Base-by-base conservation (phyloP, 2,797 vertebrate species). In the Iguana delicatissima region DNA sequence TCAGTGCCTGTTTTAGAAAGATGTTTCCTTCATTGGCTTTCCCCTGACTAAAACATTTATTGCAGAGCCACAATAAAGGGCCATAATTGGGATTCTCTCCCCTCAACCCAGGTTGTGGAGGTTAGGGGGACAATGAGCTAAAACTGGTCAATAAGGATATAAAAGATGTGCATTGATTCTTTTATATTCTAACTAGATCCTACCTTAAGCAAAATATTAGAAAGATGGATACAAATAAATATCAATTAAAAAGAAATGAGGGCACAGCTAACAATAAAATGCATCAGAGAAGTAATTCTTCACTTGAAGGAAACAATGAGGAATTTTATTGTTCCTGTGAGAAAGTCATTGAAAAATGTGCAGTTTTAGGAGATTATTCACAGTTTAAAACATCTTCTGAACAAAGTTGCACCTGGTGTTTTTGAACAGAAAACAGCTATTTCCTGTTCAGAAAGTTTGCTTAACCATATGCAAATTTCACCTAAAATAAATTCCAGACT, bases 1-100 rank as follows among this genome's bases (percentile, higher is more conserved):
- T 80, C 24, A 42, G 35, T 55, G 57, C 35, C 86, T 72, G n/a
- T 82, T 89, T 76, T 26, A 87, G 24, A 86, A 52, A 59, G 29
- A 16, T 57, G 55, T 6, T 69, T 22, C 14, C 52, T 81, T 22
- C 6, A 1, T 1, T 32, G 79, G 0, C 0, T 92, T 72, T 59
- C 2, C 80, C 88, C 83, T 4, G 9, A 87, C 24, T 64, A 55
- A 86, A 42, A 76, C 57, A 76, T 35, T 81, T 81, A 4, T 20
- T 32, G 42, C n/a, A 80, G n/a, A 55, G 74, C 24, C 32, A 57
- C 2, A 20, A 6, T 3, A 14, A n/a, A 46, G 55, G 32, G 42
- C 62, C 35, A 20, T 42, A 55, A n/a, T 62, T 74, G 35, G 50
- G 13, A 24, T 50, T 24, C 38, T 24, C 2, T 38, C 69, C 26